A percentile compares a stretch with the other conserved stretches of the same genome.
These are phyloP conservation scores for Loripinus fragilis DNA, from an alignment of 2,888 invertebrate species.

Conservation along the genomic window DNA sequence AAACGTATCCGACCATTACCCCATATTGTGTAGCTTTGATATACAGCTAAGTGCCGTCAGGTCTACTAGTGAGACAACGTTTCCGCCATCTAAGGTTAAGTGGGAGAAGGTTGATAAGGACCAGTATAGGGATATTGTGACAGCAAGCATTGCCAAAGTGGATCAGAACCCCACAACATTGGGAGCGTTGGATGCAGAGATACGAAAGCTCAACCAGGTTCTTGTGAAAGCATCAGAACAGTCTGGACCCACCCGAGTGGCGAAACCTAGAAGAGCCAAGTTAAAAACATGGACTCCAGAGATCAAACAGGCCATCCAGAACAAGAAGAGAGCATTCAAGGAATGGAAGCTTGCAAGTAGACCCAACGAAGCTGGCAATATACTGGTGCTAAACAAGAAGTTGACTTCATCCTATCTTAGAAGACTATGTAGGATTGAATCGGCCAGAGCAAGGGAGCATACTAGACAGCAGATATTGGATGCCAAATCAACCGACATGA, in stretches of 20 bases:
- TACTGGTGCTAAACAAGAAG: not conserved
- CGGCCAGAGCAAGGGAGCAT: not conserved
- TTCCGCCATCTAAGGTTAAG: no score
- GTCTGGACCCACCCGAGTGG: no score
- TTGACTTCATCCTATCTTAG: not conserved
- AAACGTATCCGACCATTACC: conserved; percentile 29
- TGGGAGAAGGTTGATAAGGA: no score
- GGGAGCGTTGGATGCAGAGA: not conserved
- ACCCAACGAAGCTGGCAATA: not conserved
- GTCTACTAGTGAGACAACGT: no score
- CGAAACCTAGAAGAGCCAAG: no score
- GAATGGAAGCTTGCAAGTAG: not conserved
- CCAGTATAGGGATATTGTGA: no score
- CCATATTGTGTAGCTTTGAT: not conserved
- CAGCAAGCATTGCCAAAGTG: no score
- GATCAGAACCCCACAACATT: not conserved
- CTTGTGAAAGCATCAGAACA: not conserved
- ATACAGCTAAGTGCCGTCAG: not conserved
- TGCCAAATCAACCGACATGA: not conserved
- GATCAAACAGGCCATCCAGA: no score
- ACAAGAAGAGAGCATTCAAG: no score
- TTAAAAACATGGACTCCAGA: not conserved
- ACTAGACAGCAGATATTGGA: not conserved
- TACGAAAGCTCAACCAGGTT: not conserved
- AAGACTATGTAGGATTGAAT: not conserved